Evolutionary conservation across 2,888 invertebrate genomes (phyloP).

Genomic region (Tetragonisca angustula): DNA sequence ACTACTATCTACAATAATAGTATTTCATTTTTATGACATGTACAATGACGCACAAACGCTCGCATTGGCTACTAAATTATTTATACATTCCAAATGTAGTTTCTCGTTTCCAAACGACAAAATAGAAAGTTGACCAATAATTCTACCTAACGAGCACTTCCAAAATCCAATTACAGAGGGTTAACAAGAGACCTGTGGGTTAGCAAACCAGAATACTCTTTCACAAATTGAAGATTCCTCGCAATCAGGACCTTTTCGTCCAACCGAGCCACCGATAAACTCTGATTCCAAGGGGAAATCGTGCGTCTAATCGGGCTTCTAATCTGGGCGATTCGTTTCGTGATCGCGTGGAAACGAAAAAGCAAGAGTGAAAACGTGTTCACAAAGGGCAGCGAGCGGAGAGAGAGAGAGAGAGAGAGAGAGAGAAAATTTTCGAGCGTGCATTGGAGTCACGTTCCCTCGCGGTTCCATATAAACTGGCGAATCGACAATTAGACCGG

Average conservation of each 20-base stretch:
- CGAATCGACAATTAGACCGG: slow-evolving; percentile 15
- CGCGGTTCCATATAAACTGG: slow-evolving; percentile 22
- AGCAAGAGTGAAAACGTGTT: background rate
- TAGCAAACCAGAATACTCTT: background rate
- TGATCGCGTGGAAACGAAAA: background rate
- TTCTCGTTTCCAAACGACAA: background rate
- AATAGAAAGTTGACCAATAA: background rate
- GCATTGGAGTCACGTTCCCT: slow-evolving; percentile 29
- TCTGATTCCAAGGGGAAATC: background rate
- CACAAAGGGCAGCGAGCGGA: background rate
- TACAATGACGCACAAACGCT: too few species aligned
- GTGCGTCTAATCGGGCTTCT: slow-evolving; percentile 9
- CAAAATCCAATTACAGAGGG: background rate
- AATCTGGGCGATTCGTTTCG: slow-evolving; percentile 18
- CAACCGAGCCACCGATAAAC: background rate
- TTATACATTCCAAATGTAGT: background rate
- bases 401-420: background rate
- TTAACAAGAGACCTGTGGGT: background rate
- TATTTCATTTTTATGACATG: too few species aligned
- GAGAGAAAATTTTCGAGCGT: slow-evolving; percentile 5
- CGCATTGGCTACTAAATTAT: too few species aligned
- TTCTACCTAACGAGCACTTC: background rate
- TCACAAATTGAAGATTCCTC: background rate
- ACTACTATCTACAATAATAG: too few species aligned
- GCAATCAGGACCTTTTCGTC: too few species aligned